Conservation (phyloP, 2,113 vertebrate species). For the Python bivittatus region DNA sequence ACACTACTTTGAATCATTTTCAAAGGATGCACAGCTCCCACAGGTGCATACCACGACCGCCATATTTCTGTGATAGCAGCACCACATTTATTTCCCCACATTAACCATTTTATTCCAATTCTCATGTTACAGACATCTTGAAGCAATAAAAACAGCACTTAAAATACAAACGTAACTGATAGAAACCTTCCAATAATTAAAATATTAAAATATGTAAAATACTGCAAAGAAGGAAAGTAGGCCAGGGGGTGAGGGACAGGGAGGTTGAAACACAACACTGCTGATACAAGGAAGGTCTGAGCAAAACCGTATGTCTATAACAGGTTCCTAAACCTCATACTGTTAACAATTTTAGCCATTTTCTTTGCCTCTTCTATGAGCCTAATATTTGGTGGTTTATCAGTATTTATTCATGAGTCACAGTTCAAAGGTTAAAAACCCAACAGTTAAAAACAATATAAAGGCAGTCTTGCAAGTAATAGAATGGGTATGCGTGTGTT, state of each 20-base stretch:
- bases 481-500: background rate
- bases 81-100: background rate
- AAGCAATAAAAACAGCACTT: background rate
- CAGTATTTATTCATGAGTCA: background rate
- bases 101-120: background rate
- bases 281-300: background rate
- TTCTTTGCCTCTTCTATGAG: background rate
- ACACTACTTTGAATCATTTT: background rate
- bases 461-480: background rate
- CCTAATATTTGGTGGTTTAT: background rate
- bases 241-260: background rate
- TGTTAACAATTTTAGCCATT: background rate
- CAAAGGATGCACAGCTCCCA: background rate
- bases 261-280: background rate
- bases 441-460: background rate
- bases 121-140: background rate
- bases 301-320: background rate
- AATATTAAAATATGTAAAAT: background rate
- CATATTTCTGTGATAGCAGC: background rate
- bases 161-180: background rate
- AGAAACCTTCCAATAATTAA: background rate
- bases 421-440: background rate
- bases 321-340: background rate
- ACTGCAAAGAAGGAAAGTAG: background rate
- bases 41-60: background rate